A percentile compares a stretch with the other conserved stretches of the same genome.
These are phyloP conservation scores for Antheraea mylitta DNA, from an alignment of 1,140 invertebrate species.

Conservation along the genomic window DNA sequence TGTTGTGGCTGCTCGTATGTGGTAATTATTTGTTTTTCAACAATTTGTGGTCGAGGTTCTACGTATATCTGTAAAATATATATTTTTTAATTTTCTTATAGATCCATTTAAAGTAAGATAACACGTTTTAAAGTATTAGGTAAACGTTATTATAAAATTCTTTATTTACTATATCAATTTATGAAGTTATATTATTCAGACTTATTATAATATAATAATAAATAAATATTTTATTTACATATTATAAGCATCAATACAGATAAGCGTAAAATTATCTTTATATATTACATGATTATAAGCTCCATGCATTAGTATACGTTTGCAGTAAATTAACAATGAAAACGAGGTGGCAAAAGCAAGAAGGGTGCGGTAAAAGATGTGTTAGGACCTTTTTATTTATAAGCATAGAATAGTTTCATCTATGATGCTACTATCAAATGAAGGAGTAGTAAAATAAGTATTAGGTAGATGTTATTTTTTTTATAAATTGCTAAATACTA, in stretches of 20 bases:
- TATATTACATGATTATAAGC: slow-evolving; percentile 2
- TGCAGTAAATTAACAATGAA: slow-evolving; percentile 14
- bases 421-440: neutral
- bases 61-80: slow-evolving; percentile 55
- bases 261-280: neutral
- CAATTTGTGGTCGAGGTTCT: slow-evolving; percentile 36
- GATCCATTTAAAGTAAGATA: no score
- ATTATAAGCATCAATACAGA: no score
- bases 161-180: no score
- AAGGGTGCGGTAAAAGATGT: slow-evolving; percentile 16
- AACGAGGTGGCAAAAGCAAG: slow-evolving; percentile 15
- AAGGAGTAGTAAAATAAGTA: neutral
- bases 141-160: no score
- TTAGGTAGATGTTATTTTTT: neutral
- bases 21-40: slow-evolving; percentile 49
- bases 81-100: no score
- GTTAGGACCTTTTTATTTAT: neutral
- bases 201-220: no score
- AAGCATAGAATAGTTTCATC: slow-evolving; percentile 12
- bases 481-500: slow-evolving; percentile 2
- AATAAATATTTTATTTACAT: no score
- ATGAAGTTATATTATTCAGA: no score
- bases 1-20: slow-evolving; percentile 50
- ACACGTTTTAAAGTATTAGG: no score
- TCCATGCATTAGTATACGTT: slow-evolving; percentile 16